Evolutionary conservation across 2,888 invertebrate genomes (phyloP).

Genomic region (Sarcophaga subvicina): DNA sequence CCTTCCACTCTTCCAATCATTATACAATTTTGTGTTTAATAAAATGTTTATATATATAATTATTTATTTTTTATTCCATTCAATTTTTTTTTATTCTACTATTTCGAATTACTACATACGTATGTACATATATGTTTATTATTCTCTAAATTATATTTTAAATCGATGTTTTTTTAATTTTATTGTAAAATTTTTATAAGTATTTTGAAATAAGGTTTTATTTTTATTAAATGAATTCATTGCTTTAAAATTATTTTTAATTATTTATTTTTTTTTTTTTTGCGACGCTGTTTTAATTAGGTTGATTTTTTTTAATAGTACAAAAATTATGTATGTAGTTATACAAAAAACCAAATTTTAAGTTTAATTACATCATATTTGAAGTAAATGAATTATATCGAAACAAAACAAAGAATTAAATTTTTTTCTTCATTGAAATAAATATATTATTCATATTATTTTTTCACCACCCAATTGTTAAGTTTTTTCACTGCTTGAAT

Average conservation of each 20-base stretch:
- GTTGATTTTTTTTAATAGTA: constrained; percentile 9
- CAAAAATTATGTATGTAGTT: too few species aligned
- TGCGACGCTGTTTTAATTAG: not conserved
- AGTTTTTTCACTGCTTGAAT: too few species aligned
- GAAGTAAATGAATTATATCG: too few species aligned
- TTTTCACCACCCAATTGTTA: not conserved
- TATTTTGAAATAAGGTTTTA: constrained; percentile 55
- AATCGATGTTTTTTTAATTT: constrained; percentile 55
- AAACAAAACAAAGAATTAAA: too few species aligned
- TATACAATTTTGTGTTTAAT: constrained; percentile 46
- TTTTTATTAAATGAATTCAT: constrained; percentile 67
- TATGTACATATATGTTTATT: constrained; percentile 21
- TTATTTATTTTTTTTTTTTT: constrained; percentile 16
- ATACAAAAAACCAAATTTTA: too few species aligned
- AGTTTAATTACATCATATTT: too few species aligned
- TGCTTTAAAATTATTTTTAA: constrained; percentile 31
- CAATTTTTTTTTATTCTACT: constrained; percentile 24
- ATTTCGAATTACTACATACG: constrained; percentile 1
- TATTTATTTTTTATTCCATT: constrained; percentile 65
- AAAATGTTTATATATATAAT: constrained; percentile 59
- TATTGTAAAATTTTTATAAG: constrained; percentile 46
- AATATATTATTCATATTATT: not conserved
- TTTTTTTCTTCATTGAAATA: too few species aligned
- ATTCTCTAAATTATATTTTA: constrained; percentile 33
- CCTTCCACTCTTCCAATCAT: not conserved